Evolutionary conservation across 1,140 invertebrate species (phyloP), one percentile per base, ranked within the genome.

Genomic region (Penaeus chinensis): DNA sequence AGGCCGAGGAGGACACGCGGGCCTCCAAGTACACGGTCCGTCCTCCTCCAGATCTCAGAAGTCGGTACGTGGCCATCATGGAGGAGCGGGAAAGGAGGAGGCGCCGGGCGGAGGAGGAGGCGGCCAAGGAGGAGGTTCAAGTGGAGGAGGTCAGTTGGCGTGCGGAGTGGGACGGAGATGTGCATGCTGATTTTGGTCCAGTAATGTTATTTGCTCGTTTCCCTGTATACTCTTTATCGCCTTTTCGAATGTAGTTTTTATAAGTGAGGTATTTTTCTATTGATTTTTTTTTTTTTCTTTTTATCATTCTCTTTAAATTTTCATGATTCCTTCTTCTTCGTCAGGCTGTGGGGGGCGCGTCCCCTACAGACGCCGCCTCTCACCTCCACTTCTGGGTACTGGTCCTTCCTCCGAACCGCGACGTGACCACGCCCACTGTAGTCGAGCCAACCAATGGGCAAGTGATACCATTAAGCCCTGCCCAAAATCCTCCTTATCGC

Each of bases 331-430:
- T 5, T 62, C 13, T 47, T 42, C 18, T 69, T 63, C 37, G 47
- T 37, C n/a, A 83, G 27, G 18, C 66, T 10, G 27, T 20, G 3
- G 11, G 11, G 5, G n/a, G 24, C 66, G 65, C 47, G 10, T 27
- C 63, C 8, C n/a, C 42, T n/a, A 16, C 7, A 3, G 20, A 61
- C 22, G 20, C 69, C 4, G 22, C 27, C 3, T 27, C 76, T n/a
- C 63, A 79, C 62, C 84, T 84, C 10, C 89, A 89, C 47, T 89
- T 87, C 62, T 89, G 89, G 89, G 84, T 87, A 32, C n/a, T 86
- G 42, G 80, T 89, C 32, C 61, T 89, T 20, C 89, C 89, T 47
- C 84, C 80, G 18, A 63, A 74, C 22, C 74, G 81, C 11, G 69
- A 78, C 20, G 47, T 89, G 19, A 63, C 65, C 71, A 66, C 11